A percentile compares a stretch with the other conserved stretches of the same genome.
phyloP scores from a whole-genome alignment of 2,888 invertebrate genomes.

The Tachina lurida region DNA sequence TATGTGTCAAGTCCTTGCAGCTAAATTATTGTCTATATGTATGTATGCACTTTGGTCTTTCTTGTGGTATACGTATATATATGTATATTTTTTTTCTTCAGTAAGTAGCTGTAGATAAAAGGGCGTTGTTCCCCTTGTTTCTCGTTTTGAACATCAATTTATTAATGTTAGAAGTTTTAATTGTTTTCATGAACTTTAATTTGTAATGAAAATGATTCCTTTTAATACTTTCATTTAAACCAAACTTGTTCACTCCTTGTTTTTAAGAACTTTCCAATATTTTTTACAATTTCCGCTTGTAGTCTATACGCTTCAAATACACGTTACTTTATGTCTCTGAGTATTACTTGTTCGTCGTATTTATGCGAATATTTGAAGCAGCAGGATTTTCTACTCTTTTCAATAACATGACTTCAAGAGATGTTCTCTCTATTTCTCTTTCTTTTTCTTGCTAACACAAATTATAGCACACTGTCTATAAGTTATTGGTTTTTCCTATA shows the following conservation, averaged over 20 bases:
- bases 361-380: slow-evolving; percentile 52
- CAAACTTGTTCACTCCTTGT: slow-evolving; percentile 23
- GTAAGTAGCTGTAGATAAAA: slow-evolving; percentile 34
- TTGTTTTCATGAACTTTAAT: slow-evolving; percentile 18
- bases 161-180: slow-evolving; percentile 5
- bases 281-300: slow-evolving; percentile 44
- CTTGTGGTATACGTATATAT: slow-evolving; percentile 13
- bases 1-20: slow-evolving; percentile 74
- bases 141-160: slow-evolving; percentile 3
- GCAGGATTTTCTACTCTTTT: slow-evolving; percentile 42
- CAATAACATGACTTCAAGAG: neutral
- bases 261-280: slow-evolving; percentile 16
- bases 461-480: slow-evolving; percentile 36
- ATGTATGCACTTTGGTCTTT: slow-evolving; percentile 48
- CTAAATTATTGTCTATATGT: slow-evolving; percentile 49
- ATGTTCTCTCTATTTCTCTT: slow-evolving; percentile 27
- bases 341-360: slow-evolving; percentile 36
- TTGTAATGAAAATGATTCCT: slow-evolving; percentile 1
- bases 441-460: neutral
- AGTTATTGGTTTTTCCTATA: slow-evolving; percentile 28
- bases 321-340: slow-evolving; percentile 57
- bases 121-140: slow-evolving; percentile 63
- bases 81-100: slow-evolving; percentile 25
- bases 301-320: slow-evolving; percentile 48
- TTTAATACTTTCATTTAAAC: neutral